A percentile compares a stretch with the other conserved stretches of the same genome.
These are phyloP conservation scores for Drosophila fuyamai DNA, from an alignment of 1,140 invertebrate genomes.

Conservation along the genomic window DNA sequence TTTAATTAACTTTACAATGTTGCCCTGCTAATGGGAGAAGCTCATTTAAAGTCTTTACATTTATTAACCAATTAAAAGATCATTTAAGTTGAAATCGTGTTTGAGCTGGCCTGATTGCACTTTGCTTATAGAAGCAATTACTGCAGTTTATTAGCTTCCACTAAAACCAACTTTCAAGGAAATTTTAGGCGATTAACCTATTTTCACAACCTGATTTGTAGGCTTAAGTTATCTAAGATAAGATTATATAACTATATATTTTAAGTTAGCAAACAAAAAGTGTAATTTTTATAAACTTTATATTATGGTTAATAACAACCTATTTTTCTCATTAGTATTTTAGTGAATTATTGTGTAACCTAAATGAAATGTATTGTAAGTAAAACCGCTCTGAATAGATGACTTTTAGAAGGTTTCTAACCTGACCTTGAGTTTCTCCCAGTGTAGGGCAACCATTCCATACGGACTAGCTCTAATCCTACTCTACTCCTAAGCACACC, in stretches of 20 bases:
- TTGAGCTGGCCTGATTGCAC: background rate
- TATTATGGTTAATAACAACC: too few relatives aligned
- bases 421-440: slow-evolving; percentile 16
- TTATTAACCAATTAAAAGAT: slow-evolving; percentile 14
- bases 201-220: background rate
- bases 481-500: slow-evolving; percentile 69
- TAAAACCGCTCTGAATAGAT: background rate
- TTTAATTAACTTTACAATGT: slow-evolving; percentile 27
- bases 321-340: too few relatives aligned
- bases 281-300: too few relatives aligned
- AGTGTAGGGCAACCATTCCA: slow-evolving; percentile 5
- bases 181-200: background rate
- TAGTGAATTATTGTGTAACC: too few relatives aligned
- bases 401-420: background rate
- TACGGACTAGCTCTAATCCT: slow-evolving; percentile 32
- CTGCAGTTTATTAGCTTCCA: background rate
- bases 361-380: background rate
- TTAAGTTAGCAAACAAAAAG: too few relatives aligned
- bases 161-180: background rate
- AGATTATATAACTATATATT: too few relatives aligned
- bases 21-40: slow-evolving; percentile 24
- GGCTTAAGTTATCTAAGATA: too few relatives aligned
- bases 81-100: background rate
- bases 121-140: background rate
- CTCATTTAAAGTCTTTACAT: slow-evolving; percentile 4